Percentiles rank a stretch among this genome's conserved stretches.
Conservation (phyloP, 2,888 invertebrate species). For the Rotaria sp. region DNA sequence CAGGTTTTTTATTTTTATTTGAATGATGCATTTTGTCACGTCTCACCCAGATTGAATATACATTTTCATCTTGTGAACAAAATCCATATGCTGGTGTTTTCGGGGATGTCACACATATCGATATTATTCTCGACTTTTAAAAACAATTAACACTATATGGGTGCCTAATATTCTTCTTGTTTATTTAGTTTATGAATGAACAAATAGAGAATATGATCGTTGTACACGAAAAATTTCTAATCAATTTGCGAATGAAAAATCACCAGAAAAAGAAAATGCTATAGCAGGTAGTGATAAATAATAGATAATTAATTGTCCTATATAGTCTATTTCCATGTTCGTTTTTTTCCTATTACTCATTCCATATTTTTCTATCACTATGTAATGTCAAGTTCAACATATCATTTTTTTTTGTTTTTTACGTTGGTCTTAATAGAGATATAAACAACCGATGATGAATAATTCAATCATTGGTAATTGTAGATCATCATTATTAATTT, state of each 20-base stretch:
- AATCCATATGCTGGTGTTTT: conserved; percentile 2
- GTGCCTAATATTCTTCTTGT: not conserved
- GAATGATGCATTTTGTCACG: not conserved
- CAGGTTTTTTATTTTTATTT: not conserved
- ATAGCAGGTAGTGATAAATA: not conserved
- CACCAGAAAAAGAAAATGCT: not conserved
- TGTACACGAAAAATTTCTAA: not conserved
- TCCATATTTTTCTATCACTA: not conserved
- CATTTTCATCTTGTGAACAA: not conserved
- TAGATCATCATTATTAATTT: too few relatives aligned
- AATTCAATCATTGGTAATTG: too few relatives aligned
- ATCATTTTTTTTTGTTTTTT: not conserved
- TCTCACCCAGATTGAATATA: not conserved
- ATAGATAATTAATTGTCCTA: not conserved
- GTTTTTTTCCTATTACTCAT: not conserved
- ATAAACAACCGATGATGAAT: too few relatives aligned
- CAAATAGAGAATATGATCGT: not conserved
- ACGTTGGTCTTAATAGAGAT: too few relatives aligned
- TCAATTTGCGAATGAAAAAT: not conserved
- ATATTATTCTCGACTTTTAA: not conserved
- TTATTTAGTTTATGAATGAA: not conserved
- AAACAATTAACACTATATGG: not conserved
- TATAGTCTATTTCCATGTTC: not conserved
- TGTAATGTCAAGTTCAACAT: not conserved
- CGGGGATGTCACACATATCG: conserved; percentile 17